Evolutionary conservation across 2,797 vertebrate species (phyloP), one percentile per base, ranked within the genome.

Genomic region (Leontopithecus rosalia): DNA sequence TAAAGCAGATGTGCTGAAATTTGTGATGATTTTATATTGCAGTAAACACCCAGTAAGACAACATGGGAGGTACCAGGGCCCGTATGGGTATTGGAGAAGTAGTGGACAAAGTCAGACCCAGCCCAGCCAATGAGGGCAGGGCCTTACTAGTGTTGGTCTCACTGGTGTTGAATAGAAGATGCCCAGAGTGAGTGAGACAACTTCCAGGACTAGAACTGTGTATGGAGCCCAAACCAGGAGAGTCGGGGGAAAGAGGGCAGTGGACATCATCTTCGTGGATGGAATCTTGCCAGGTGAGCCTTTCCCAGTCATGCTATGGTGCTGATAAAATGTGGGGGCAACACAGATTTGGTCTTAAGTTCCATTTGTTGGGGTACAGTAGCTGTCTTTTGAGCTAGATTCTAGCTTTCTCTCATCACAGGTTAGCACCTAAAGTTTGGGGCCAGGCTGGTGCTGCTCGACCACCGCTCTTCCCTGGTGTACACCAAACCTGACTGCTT

Each of bases 321-420:
- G 22, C 30, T 61, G 26, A 97, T 97, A 91, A 83, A 97, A 97
- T 95, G 64, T 85, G 92, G 48, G 39, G 36, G 83, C 5, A 89
- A 95, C 94, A 95, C 9, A 55, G 87, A 97, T 98, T 98, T 97
- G 89, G 90, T 97, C 96, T 96, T 97, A 98, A 97, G n/a, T 91
- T 91, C 58, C 55, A 17, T 64, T 70, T 97, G 28, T 77, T 96
- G 97, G 86, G 22, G 88, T n/a, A 58, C 36, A 14, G 15, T 30
- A 61, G 7, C 28, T 86, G 8, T 88, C 19, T 90, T 72, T 28
- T 83, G 48, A 28, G 13, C 20, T 43, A 72, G 61, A 55, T 5
- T 1, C 8, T 17, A 61, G 17, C 39, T 96, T 96, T 84, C 22
- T 24, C 14, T 84, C 70, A 41, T 3, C 13, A 1, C 0, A 33